These are phyloP conservation scores for Drosophila guanche DNA, from an alignment of 1,140 invertebrate genomes.

Conservation along the genomic window DNA sequence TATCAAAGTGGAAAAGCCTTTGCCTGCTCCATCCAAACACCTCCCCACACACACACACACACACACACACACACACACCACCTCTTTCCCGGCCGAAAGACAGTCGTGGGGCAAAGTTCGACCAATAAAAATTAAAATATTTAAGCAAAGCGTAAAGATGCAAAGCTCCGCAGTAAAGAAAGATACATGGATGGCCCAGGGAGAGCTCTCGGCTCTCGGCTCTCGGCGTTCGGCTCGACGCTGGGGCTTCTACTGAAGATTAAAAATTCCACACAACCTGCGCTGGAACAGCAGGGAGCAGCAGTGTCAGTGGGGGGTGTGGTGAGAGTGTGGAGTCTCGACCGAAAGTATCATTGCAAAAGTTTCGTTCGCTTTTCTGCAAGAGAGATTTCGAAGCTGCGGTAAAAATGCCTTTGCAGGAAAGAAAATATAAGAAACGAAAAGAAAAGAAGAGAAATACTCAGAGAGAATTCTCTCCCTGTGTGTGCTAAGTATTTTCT, in stretches of 20 bases:
- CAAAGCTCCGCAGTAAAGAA: slow-evolving; percentile 77
- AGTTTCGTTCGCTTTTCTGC: slow-evolving; percentile 67
- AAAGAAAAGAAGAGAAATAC: too few species aligned
- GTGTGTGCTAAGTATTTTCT: slow-evolving; percentile 75
- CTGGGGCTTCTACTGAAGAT: slow-evolving; percentile 68
- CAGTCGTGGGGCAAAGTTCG: slow-evolving; percentile 63
- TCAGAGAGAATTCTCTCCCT: not conserved
- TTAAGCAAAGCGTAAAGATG: slow-evolving; percentile 80
- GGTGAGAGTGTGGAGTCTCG: slow-evolving; percentile 10
- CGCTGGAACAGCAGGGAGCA: slow-evolving; percentile 3
- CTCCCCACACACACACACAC: not conserved
- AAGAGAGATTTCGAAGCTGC: slow-evolving; percentile 63
- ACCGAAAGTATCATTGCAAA: slow-evolving; percentile 76
- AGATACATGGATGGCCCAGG: slow-evolving; percentile 68
- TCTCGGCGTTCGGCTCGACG: slow-evolving; percentile 13
- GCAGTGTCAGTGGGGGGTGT: not conserved
- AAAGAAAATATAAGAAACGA: too few species aligned
- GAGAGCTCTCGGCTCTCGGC: slow-evolving; percentile 5
- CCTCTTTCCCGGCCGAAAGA: slow-evolving; percentile 24
- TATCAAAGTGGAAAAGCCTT: slow-evolving; percentile 57
- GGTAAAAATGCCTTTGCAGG: slow-evolving; percentile 68
- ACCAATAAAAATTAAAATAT: slow-evolving; percentile 82
- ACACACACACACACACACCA: not conserved
- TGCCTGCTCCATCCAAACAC: not conserved
- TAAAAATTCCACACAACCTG: slow-evolving; percentile 81